Base-by-base conservation (phyloP, 1,140 invertebrate species). In the Lethocerus indicus region DNA sequence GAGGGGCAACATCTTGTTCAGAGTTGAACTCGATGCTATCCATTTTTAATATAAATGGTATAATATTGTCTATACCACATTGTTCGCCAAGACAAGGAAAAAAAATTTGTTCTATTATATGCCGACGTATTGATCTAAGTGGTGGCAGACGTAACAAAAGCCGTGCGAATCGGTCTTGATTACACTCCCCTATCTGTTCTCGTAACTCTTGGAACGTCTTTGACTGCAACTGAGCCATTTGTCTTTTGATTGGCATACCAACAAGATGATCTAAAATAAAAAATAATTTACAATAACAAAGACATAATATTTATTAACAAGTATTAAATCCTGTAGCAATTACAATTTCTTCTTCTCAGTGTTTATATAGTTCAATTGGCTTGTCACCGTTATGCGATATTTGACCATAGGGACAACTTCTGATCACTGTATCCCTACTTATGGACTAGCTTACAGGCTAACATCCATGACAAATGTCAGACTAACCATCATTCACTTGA, bases 31-130 rank as follows among this genome's bases (percentile, higher is more conserved):
- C 67, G 66, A 52, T 70, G 68, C 70, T 71, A 72, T 56, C 50
- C 80, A 90, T 87, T 55, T 80, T 79, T 49, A 94, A 72, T 59
- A 94, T 83, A 61, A 88, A 91, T 49, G 90, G 90, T 64, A 94
- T 86, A 54, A 92, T 83, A 62, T 80, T 87, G 62, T 91, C 85
- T 50, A 95, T 89, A 67, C 87, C 85, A 52, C 93, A 81, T 50
- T 91, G 81, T 61, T 83, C 87, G n/a, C 89, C 89, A 28, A 94
- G 74, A 18, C 87, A 86, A 13, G 87, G 81, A 63, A 92, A 92
- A 67, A 95, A 94, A 27, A 95, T 70, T 61, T 96, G 89, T 65
- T 94, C 91, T 57, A 94, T 73, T 29, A 89, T 75, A 29, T 74
- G 67, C 2, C 83, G 77, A 43, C 81, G 77, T 58, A 93, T 78